Evolutionary conservation across 2,113 vertebrate genomes (phyloP).

Genomic region (Cephalophus harveyi): DNA sequence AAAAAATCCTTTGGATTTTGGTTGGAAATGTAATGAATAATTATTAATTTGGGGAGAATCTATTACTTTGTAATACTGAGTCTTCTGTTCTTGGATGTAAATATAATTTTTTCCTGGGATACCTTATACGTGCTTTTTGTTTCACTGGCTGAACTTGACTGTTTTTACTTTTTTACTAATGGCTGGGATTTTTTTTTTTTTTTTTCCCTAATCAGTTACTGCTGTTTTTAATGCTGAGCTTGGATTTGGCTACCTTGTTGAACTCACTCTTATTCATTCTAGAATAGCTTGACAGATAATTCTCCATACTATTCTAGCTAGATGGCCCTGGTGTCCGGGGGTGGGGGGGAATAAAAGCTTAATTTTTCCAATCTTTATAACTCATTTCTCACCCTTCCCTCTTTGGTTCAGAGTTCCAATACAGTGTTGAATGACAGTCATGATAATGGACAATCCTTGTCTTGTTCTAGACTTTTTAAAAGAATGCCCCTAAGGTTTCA

Average conservation of each 20-base stretch:
- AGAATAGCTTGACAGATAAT: neutral
- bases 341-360: neutral
- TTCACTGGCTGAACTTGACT: neutral
- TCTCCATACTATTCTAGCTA: neutral
- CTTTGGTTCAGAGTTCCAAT: neutral
- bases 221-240: neutral
- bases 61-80: neutral
- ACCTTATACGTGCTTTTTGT: neutral
- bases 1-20: neutral
- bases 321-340: neutral
- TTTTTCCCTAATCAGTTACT: neutral
- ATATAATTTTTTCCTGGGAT: neutral
- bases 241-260: neutral
- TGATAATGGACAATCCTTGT: neutral
- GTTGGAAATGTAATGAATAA: neutral
- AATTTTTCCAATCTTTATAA: neutral
- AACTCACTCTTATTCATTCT: constrained; percentile 8
- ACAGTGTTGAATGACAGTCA: neutral
- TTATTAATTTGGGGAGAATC: neutral
- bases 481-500: neutral
- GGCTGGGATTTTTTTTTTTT: neutral
- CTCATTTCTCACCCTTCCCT: neutral
- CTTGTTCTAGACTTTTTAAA: neutral
- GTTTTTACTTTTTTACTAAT: neutral
- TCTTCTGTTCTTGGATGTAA: neutral